A percentile compares a stretch with the other conserved stretches of the same genome.
Evolutionary conservation across 2,113 vertebrate species (phyloP).

Genomic region (Phocoena phocoena): DNA sequence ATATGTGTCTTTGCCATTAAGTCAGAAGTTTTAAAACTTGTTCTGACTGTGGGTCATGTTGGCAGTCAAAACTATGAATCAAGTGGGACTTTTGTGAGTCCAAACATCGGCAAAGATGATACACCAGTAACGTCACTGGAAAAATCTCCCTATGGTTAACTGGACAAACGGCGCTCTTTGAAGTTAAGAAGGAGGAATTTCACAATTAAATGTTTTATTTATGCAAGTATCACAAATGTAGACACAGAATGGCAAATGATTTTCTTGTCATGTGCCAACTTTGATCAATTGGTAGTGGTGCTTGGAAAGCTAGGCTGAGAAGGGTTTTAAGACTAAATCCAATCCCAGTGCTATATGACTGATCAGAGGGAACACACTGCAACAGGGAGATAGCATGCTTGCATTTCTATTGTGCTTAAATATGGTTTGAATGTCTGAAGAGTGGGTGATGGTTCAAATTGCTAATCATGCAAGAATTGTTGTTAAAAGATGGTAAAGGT

Average conservation of each 20-base stretch:
- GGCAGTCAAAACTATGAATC: not conserved
- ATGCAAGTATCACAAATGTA: not conserved
- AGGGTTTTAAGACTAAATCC: not conserved
- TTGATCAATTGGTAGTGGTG: not conserved
- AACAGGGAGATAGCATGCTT: not conserved
- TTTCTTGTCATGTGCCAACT: not conserved
- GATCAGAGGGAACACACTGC: not conserved
- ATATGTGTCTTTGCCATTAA: not conserved
- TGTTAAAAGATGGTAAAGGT: not conserved
- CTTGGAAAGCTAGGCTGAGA: not conserved
- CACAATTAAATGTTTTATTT: conserved; percentile 8
- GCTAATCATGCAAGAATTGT: not conserved
- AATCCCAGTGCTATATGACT: not conserved
- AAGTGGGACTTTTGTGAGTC: not conserved
- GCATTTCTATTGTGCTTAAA: not conserved
- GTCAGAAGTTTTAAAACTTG: conserved; percentile 29
- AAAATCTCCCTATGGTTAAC: not conserved
- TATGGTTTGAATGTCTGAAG: not conserved
- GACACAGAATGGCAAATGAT: not conserved
- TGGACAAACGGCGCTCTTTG: not conserved
- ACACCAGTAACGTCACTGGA: not conserved
- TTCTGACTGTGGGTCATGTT: not conserved
- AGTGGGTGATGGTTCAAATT: not conserved
- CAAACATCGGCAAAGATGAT: conserved; percentile 28
- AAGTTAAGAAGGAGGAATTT: conserved; percentile 8